phyloP scores from a whole-genome alignment of 2,888 invertebrate genomes.

The Hypolimnas misippus region DNA sequence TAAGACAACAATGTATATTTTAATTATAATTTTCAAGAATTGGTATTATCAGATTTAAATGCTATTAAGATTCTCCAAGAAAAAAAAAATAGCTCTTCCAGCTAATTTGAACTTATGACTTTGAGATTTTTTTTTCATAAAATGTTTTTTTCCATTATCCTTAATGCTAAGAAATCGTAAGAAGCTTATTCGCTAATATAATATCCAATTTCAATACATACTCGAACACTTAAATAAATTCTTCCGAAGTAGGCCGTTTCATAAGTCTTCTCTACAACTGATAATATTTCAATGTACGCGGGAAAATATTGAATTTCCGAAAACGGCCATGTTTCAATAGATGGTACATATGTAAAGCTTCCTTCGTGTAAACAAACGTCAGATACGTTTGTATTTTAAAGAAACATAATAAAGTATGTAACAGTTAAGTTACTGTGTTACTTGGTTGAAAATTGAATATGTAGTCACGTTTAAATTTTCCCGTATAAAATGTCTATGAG shows the following conservation, averaged over 20 bases:
- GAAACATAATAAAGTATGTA: too few relatives aligned
- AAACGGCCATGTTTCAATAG: conserved; percentile 33
- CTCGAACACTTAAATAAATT: conserved; percentile 58
- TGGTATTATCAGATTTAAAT: too few relatives aligned
- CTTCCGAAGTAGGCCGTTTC: conserved; percentile 57
- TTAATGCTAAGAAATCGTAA: conserved; percentile 38
- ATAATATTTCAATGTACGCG: conserved; percentile 65
- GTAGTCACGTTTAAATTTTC: too few relatives aligned
- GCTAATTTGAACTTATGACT: neutral
- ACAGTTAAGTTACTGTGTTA: too few relatives aligned
- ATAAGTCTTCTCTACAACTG: conserved; percentile 68
- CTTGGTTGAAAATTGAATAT: too few relatives aligned
- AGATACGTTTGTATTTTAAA: neutral
- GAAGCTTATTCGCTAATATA: conserved; percentile 50
- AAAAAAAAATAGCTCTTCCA: too few relatives aligned
- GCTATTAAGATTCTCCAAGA: too few relatives aligned
- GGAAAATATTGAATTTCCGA: conserved; percentile 62
- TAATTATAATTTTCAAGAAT: too few relatives aligned
- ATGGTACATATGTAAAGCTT: conserved; percentile 33
- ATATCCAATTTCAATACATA: conserved; percentile 60
- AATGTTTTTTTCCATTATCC: conserved; percentile 32
- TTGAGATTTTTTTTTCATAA: conserved; percentile 13
- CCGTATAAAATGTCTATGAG: too few relatives aligned
- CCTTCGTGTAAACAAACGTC: conserved; percentile 34
- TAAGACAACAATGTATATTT: too few relatives aligned